Evolutionary conservation across 2,888 invertebrate genomes (phyloP).

Genomic region (Pachliopta kotzebuea): DNA sequence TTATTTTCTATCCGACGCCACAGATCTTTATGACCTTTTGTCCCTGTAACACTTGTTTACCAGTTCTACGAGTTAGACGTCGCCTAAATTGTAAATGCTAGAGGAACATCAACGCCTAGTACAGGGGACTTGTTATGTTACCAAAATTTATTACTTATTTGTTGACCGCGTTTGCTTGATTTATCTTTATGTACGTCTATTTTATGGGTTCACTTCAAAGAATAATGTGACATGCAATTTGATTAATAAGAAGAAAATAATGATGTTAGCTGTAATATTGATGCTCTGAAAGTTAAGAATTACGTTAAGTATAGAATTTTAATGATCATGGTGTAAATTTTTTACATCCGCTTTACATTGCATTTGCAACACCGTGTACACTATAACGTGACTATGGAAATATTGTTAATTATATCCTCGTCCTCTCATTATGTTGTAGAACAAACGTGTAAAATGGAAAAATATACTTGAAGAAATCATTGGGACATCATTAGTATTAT

Average conservation of each 20-base stretch:
- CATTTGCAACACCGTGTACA: no score
- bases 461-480: no score
- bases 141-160: constrained; percentile 15
- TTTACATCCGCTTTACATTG: no score
- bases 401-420: no score
- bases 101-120: constrained; percentile 15
- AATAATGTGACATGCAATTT: constrained; percentile 1
- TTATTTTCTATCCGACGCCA: constrained; percentile 12
- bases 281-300: not conserved
- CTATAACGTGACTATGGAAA: no score
- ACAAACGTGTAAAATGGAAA: no score
- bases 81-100: constrained; percentile 4
- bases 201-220: not conserved
- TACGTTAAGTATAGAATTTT: not conserved
- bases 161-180: constrained; percentile 9
- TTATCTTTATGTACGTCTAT: constrained; percentile 3
- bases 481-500: no score
- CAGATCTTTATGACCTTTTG: constrained; percentile 4
- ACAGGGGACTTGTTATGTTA: constrained; percentile 10
- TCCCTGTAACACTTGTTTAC: constrained; percentile 20
- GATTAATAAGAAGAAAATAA: not conserved
- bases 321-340: no score
- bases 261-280: not conserved
- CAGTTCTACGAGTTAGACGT: constrained; percentile 11
- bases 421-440: no score